Evolutionary conservation across 1,140 invertebrate genomes (phyloP).

Genomic region (Aphidius gifuensis): DNA sequence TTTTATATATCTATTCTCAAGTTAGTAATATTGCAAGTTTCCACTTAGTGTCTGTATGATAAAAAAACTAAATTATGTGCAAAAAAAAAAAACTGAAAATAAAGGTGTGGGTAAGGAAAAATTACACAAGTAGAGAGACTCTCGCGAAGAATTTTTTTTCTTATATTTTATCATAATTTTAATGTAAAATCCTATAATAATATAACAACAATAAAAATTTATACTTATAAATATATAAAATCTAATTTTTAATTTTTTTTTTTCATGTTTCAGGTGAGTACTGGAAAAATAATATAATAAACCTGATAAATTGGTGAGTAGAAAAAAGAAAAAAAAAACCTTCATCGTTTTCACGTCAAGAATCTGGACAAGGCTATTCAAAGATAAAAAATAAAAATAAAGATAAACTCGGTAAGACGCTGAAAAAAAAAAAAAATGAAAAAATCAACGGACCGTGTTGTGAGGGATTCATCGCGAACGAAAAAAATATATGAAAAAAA

Average conservation of each 20-base stretch:
- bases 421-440: neutral
- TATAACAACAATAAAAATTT: neutral
- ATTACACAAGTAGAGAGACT: slow-evolving; percentile 47
- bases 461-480: too few species aligned
- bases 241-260: slow-evolving; percentile 18
- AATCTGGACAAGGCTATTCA: neutral
- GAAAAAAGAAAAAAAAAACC: neutral
- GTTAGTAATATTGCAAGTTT: slow-evolving; percentile 51
- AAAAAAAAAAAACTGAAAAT: slow-evolving; percentile 23
- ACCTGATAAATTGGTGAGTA: slow-evolving; percentile 16
- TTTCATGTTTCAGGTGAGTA: slow-evolving; percentile 45
- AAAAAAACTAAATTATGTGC: slow-evolving; percentile 30
- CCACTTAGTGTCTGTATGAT: slow-evolving; percentile 33
- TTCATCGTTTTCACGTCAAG: slow-evolving; percentile 10
- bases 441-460: neutral
- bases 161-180: too few species aligned
- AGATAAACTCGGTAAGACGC: too few species aligned
- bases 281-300: neutral
- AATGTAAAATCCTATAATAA: slow-evolving; percentile 11
- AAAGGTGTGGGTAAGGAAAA: slow-evolving; percentile 45
- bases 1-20: slow-evolving; percentile 14
- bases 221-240: neutral
- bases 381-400: neutral
- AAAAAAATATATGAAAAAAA: neutral
- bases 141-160: neutral